These are phyloP conservation scores for Notospermus geniculatus DNA, from an alignment of 1,140 invertebrate genomes.

Conservation along the genomic window DNA sequence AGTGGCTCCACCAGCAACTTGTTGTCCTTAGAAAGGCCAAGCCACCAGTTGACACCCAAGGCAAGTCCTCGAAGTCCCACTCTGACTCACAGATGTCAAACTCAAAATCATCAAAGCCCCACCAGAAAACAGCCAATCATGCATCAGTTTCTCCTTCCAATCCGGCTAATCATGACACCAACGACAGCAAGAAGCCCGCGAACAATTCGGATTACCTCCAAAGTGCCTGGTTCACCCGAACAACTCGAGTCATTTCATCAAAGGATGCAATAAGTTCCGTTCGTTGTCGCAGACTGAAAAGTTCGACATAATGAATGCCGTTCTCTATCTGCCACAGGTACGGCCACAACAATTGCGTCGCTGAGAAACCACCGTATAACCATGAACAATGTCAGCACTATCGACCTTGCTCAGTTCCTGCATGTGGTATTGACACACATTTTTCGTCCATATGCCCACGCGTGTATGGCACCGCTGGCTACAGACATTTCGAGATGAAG, in stretches of 20 bases:
- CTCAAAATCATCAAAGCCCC: too few relatives aligned
- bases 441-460: background rate
- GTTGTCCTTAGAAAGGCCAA: background rate
- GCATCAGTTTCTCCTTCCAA: too few relatives aligned
- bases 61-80: background rate
- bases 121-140: too few relatives aligned
- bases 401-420: background rate
- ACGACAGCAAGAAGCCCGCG: background rate
- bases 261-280: too few relatives aligned
- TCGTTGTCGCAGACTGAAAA: background rate
- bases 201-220: background rate
- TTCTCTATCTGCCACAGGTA: background rate
- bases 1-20: background rate
- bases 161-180: too few relatives aligned
- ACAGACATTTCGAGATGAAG: slow-evolving; percentile 1
- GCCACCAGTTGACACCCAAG: background rate
- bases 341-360: background rate
- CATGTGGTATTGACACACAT: background rate
- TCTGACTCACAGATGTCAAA: too few relatives aligned
- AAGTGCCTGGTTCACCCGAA: background rate
- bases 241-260: background rate
- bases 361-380: background rate
- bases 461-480: background rate
- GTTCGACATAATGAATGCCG: background rate
- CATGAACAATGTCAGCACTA: background rate